A percentile compares a stretch with the other conserved stretches of the same genome.
Evolutionary conservation across 2,113 vertebrate genomes (phyloP).

Genomic region (Lethenteron reissneri): DNA sequence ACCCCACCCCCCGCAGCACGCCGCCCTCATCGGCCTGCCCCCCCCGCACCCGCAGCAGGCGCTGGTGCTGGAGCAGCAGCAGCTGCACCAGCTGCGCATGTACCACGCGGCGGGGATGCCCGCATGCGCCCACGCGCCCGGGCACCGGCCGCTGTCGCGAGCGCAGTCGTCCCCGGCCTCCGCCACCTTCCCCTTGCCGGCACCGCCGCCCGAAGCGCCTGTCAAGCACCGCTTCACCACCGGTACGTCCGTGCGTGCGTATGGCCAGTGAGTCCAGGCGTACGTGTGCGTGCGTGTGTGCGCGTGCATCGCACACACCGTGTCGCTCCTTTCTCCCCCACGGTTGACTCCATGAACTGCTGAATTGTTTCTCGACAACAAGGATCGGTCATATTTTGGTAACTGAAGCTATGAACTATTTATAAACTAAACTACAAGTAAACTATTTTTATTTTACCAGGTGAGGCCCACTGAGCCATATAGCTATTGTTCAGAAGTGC

Average conservation of each 20-base stretch:
- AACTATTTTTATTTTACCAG: too few relatives aligned
- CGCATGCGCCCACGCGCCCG: slow-evolving; percentile 40
- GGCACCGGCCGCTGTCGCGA: slow-evolving; percentile 68
- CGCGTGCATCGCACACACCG: background rate
- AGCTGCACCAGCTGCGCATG: slow-evolving; percentile 79
- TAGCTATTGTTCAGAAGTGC: too few relatives aligned
- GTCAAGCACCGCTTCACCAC: slow-evolving; percentile 74
- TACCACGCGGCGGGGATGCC: slow-evolving; percentile 68
- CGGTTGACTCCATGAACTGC: too few relatives aligned
- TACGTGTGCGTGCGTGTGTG: too few relatives aligned
- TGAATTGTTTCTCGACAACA: too few relatives aligned
- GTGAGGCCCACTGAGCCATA: too few relatives aligned
- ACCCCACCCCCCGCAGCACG: background rate
- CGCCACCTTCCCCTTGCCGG: slow-evolving; percentile 55
- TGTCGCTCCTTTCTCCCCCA: background rate
- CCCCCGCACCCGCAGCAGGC: slow-evolving; percentile 41
- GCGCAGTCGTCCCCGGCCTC: slow-evolving; percentile 83
- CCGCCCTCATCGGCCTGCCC: background rate
- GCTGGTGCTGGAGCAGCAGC: slow-evolving; percentile 69
- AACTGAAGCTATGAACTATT: too few relatives aligned
- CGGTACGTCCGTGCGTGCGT: slow-evolving; percentile 23
- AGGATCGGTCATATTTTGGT: too few relatives aligned
- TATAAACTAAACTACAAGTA: too few relatives aligned
- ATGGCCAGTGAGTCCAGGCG: too few relatives aligned
- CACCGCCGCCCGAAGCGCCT: slow-evolving; percentile 41